These are phyloP conservation scores for Halcyon leucocephala DNA, from an alignment of 2,797 vertebrate genomes.

Conservation along the genomic window DNA sequence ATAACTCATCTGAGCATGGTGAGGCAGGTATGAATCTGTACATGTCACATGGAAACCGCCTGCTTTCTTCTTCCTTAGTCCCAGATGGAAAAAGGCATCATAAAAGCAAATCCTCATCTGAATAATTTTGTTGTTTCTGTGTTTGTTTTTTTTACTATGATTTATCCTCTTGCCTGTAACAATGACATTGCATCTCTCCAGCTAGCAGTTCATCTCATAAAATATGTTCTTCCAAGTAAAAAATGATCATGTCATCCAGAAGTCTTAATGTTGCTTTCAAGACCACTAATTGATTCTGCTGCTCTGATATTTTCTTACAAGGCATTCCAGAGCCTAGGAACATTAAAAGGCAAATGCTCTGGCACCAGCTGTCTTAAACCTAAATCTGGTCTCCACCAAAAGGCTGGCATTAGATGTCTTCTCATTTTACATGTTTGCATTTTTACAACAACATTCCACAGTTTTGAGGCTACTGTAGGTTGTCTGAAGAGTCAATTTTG, in stretches of 20 bases:
- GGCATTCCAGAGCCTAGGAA: slow-evolving; percentile 49
- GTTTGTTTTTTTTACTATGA: background rate
- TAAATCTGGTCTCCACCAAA: slow-evolving; percentile 65
- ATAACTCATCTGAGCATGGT: background rate
- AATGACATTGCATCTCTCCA: background rate
- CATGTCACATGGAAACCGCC: background rate
- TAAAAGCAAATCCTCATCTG: background rate
- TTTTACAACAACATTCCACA: slow-evolving; percentile 61
- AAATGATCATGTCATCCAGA: background rate
- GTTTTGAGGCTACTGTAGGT: slow-evolving; percentile 8
- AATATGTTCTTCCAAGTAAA: background rate
- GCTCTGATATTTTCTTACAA: slow-evolving; percentile 45
- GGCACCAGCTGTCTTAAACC: slow-evolving; percentile 71
- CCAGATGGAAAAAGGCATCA: background rate
- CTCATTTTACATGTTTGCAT: slow-evolving; percentile 66
- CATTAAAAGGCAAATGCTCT: slow-evolving; percentile 37
- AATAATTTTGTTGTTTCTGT: background rate
- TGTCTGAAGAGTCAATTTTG: background rate
- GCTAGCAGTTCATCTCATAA: background rate
- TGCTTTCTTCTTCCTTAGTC: background rate
- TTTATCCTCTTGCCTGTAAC: background rate
- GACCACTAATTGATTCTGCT: slow-evolving; percentile 49
- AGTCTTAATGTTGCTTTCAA: slow-evolving; percentile 23
- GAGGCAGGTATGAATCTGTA: background rate
- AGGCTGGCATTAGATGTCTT: slow-evolving; percentile 45